phyloP scores from a whole-genome alignment of 2,113 vertebrate species.

The Grantiella picta region DNA sequence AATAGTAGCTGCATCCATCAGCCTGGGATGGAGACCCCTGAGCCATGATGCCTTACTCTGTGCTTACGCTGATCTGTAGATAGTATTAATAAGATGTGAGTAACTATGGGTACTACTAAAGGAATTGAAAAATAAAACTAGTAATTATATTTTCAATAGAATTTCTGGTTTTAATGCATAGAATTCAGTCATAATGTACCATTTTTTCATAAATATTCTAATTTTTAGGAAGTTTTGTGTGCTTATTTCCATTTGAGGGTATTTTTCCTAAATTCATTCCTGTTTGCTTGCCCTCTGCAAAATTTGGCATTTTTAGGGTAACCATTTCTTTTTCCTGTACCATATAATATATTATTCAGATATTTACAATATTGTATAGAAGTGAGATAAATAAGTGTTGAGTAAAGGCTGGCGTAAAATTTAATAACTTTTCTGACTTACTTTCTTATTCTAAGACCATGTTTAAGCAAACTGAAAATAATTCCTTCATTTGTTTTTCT shows the following conservation, averaged over 20 bases:
- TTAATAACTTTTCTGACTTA: neutral
- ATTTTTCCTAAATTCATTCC: neutral
- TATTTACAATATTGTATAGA: neutral
- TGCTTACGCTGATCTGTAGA: neutral
- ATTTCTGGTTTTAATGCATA: neutral
- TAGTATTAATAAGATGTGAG: neutral
- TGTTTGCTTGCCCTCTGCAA: neutral
- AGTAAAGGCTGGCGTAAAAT: neutral
- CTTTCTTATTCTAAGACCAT: neutral
- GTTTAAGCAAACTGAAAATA: neutral
- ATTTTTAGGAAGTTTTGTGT: neutral
- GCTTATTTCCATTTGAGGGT: neutral
- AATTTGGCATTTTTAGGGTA: neutral
- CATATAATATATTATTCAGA: neutral
- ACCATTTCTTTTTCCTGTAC: neutral
- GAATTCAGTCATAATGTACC: neutral
- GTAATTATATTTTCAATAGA: neutral
- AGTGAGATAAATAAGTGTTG: neutral
- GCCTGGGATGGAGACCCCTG: neutral
- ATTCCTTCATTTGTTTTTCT: neutral
- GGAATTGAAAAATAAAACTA: neutral
- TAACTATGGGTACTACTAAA: neutral
- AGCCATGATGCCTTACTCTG: neutral
- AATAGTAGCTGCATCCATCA: neutral
- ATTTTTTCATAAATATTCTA: neutral